Base-by-base conservation (phyloP, 2,113 vertebrate species). In the Ivindomyrus marchei region DNA sequence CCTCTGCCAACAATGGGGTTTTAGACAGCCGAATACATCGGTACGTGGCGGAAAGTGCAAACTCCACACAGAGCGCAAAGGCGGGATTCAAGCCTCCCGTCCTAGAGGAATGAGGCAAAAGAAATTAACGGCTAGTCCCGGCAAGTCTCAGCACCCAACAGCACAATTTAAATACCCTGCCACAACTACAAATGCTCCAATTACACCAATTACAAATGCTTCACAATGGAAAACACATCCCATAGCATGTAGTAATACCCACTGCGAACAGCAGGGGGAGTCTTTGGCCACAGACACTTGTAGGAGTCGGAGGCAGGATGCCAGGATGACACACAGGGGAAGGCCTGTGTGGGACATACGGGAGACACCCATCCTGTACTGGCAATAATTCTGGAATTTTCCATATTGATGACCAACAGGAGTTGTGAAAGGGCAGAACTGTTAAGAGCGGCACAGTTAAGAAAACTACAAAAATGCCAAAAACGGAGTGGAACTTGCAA, bases 201-300 rank as follows among this genome's bases (percentile, higher is more conserved):
- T 15, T 52, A 3, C 50, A 17, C 9, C 31, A 15, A 39, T 42
- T 19, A 77, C 15, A 31, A 31, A 27, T 11, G 58, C 58, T 11
- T 66, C 62, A 31, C 62, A 27, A 31, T 11, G 9, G n/a, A 70
- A 31, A 31, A 80, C 11, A 39, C 15, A 19, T 8, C 36, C 74
- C 36, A 42, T 6, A 11, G 83, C 21, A 47, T 11, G n/a, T 8
- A 85, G 83, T 11, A 6, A 27, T 89, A 85, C 42, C 10, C 83
- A 49, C 39, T 45, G 56, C 45, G n/a, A 85, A 62, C 89, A 90
- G 39, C 80, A 90, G 89, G 89, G 83, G 80, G 89, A 46, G 83
- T 24, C 31, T 24, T 3, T 11, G 31, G 31, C 74, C 36, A 17
- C 13, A 89, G 21, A 42, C 27, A 84, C 24, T 52, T 21, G 49